phyloP scores from a whole-genome alignment of 1,140 invertebrate species.

The Parasteatoda tepidariorum region DNA sequence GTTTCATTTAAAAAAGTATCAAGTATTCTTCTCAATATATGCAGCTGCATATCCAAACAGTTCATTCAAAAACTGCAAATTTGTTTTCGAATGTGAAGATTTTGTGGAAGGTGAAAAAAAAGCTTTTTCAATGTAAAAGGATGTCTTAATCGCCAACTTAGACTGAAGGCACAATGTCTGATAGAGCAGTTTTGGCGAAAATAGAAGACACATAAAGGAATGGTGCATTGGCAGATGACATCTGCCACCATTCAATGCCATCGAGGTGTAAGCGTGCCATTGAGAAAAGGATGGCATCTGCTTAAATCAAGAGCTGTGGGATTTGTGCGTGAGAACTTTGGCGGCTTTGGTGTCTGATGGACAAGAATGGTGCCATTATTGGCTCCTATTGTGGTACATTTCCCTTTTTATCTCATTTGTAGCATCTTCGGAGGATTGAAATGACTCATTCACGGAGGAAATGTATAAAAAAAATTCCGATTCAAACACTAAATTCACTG shows the following conservation, averaged over 20 bases:
- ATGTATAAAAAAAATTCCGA: no score
- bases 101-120: no score
- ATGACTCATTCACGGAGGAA: no score
- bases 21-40: no score
- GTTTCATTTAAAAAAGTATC: no score
- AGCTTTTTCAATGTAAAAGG: no score
- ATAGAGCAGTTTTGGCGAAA: background rate
- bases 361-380: background rate
- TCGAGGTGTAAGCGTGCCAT: constrained; percentile 11
- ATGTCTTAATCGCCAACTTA: constrained; percentile 14
- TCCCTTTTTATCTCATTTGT: no score
- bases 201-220: constrained; percentile 28
- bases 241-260: constrained; percentile 32
- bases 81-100: no score
- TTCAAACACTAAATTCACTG: background rate
- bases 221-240: constrained; percentile 35
- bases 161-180: background rate
- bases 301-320: constrained; percentile 9
- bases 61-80: no score
- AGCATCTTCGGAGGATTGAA: no score
- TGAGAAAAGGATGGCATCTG: constrained; percentile 25
- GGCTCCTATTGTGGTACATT: background rate
- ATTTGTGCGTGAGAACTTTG: constrained; percentile 52
- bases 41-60: no score
- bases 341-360: constrained; percentile 36